A percentile compares a stretch with the other conserved stretches of the same genome.
These are phyloP conservation scores for Chymomyza procnemis DNA, from an alignment of 2,888 invertebrate genomes.

Conservation along the genomic window DNA sequence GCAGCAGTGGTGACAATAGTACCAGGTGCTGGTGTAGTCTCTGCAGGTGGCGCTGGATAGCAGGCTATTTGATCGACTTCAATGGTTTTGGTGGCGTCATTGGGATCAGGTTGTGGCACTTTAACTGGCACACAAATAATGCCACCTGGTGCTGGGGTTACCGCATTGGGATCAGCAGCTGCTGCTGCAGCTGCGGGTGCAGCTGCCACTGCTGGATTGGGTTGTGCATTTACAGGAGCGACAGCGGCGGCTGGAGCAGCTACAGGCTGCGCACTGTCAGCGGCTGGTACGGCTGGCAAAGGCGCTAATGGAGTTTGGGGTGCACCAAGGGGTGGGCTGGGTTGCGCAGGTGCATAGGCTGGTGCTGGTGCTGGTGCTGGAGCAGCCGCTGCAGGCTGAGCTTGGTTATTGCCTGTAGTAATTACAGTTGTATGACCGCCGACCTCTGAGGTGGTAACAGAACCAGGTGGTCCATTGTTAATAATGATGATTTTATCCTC, in stretches of 20 bases:
- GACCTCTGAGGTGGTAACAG: constrained; percentile 67
- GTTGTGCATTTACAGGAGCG: constrained; percentile 2
- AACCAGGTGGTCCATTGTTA: constrained; percentile 77
- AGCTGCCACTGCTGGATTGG: constrained; percentile 16
- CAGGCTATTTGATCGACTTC: constrained; percentile 75
- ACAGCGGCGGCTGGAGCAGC: constrained; percentile 16
- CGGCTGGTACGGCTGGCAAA: constrained; percentile 19
- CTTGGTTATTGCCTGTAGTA: constrained; percentile 46
- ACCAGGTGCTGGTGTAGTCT: constrained; percentile 24
- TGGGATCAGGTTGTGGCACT: constrained; percentile 75
- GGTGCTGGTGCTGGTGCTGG: constrained; percentile 4
- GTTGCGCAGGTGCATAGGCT: constrained; percentile 1
- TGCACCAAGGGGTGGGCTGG: background rate
- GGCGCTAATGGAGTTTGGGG: constrained; percentile 25
- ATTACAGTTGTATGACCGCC: constrained; percentile 74
- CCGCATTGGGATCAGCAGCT: constrained; percentile 34
- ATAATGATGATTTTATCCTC: constrained; percentile 77
- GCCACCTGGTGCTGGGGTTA: constrained; percentile 60
- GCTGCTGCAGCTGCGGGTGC: background rate
- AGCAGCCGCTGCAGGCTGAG: constrained; percentile 20
- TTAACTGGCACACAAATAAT: constrained; percentile 75
- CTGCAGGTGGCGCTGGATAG: constrained; percentile 74
- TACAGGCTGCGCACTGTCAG: background rate
- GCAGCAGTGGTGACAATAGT: constrained; percentile 8
- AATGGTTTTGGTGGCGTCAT: constrained; percentile 73